Base-by-base conservation (phyloP, 2,888 invertebrate species). In the Meandrusa payeni region DNA sequence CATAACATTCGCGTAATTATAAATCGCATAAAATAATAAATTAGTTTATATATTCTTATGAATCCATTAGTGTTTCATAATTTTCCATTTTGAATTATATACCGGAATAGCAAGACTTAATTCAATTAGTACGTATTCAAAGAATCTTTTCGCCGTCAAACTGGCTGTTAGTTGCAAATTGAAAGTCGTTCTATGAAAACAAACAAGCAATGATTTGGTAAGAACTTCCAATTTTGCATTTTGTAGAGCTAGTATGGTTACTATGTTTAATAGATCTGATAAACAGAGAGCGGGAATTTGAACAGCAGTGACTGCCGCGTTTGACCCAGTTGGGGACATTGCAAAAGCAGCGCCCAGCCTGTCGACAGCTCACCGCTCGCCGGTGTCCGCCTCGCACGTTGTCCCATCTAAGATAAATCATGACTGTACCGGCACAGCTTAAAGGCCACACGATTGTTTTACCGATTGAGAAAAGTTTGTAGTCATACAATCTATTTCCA, bases 251-350 rank as follows among this genome's bases (percentile, higher is more conserved):
- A 24, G 5, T 20, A 12, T 23, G 13, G 7, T 37, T 24, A 40
- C 47, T 42, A 41, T 50, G 48, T 47, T 47, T 48, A 48, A 48
- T 48, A 50, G 52, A 60, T 59, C 61, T 57, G 59, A 58, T 59
- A 57, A 59, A 47, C 28, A 7, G 49, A 50, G 57, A 55, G 48
- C 51, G 48, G 51, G 48, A 42, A 54, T 50, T 55, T 55, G 48
- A 52, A 51, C 49, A 46, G 56, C 42, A 55, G 60, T 55, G 62
- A 61, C 62, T 56, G 57, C 52, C 51, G 34, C 48, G 51, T 33
- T 48, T 48, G 61, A 52, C 61, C 64, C 56, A 64, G 57, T 54
- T 63, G 53, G 41, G 41, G 47, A 49, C 27, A 46, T 62, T 63
- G 60, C 64, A 57, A 57, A 58, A 64, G 54, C 51, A 40, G 42